Evolutionary conservation across 2,888 invertebrate species (phyloP).

Genomic region (Meganola albula): DNA sequence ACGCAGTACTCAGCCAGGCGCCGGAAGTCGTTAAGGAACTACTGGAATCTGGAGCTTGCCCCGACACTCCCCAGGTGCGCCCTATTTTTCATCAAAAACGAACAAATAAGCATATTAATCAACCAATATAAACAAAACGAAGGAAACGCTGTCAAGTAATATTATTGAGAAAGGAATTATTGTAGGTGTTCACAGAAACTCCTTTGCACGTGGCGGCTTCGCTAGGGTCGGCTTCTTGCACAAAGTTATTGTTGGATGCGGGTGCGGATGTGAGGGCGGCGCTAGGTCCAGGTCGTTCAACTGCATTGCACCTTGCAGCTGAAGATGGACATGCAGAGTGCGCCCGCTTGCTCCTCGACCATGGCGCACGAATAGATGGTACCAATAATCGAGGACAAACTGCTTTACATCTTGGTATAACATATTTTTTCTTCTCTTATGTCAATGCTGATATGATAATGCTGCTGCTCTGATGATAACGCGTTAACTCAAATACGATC

Average conservation of each 20-base stretch:
- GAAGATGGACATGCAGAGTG: slow-evolving; percentile 91
- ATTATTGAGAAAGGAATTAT: slow-evolving; percentile 18
- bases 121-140: slow-evolving; percentile 21
- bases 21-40: slow-evolving; percentile 85
- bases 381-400: slow-evolving; percentile 87
- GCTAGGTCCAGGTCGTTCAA: slow-evolving; percentile 82
- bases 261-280: slow-evolving; percentile 90
- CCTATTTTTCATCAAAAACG: slow-evolving; percentile 27
- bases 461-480: too few species aligned
- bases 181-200: slow-evolving; percentile 88
- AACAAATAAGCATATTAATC: slow-evolving; percentile 15
- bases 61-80: slow-evolving; percentile 87
- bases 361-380: slow-evolving; percentile 86
- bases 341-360: slow-evolving; percentile 82
- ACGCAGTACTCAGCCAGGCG: slow-evolving; percentile 87
- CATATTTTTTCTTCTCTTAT: slow-evolving; percentile 2
- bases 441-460: too few species aligned
- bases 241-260: slow-evolving; percentile 84
- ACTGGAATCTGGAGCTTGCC: slow-evolving; percentile 86
- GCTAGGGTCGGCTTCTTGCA: slow-evolving; percentile 82
- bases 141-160: slow-evolving; percentile 15
- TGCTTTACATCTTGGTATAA: slow-evolving; percentile 84
- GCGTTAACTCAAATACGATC: too few species aligned
- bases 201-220: slow-evolving; percentile 89
- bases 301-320: slow-evolving; percentile 91